A percentile compares a stretch with the other conserved stretches of the same genome.
These are phyloP conservation scores for Nomada flava DNA, from an alignment of 2,888 invertebrate genomes.

Conservation along the genomic window DNA sequence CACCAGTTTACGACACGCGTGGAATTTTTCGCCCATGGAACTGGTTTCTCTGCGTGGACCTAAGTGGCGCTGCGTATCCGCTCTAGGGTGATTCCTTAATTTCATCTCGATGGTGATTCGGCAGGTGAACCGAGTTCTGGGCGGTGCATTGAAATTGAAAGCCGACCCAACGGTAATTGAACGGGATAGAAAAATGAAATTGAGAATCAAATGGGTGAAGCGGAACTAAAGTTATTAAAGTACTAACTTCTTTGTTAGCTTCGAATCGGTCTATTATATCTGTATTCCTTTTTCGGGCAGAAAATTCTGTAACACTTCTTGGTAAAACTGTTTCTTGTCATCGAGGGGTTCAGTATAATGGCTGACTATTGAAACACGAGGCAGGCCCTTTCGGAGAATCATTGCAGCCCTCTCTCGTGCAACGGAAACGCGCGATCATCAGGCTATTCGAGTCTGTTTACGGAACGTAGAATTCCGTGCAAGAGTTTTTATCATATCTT, in stretches of 20 bases:
- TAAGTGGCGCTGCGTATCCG: neutral
- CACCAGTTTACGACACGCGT: conserved; percentile 29
- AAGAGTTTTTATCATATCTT: conserved; percentile 10
- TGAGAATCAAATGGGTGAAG: too few species aligned
- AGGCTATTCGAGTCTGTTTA: conserved; percentile 19
- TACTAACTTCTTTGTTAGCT: too few species aligned
- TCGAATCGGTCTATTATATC: too few species aligned
- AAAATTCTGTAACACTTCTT: neutral
- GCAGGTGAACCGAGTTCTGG: neutral
- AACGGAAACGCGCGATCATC: conserved; percentile 43
- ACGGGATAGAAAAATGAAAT: neutral
- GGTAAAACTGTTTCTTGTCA: neutral
- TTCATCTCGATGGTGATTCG: neutral
- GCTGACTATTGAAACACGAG: conserved; percentile 12
- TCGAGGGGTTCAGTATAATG: conserved; percentile 11
- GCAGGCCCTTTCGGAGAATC: neutral
- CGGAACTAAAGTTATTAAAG: too few species aligned
- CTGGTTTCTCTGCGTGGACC: conserved; percentile 42
- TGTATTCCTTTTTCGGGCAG: too few species aligned
- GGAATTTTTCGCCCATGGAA: conserved; percentile 45
- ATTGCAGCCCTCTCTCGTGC: conserved; percentile 14
- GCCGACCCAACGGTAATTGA: neutral
- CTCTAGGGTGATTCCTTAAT: conserved; percentile 10
- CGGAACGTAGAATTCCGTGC: conserved; percentile 16
- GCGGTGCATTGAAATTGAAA: neutral